Evolutionary conservation across 2,113 vertebrate genomes (phyloP), one percentile per base, ranked within the genome.

Genomic region (Spilogale gracilis): DNA sequence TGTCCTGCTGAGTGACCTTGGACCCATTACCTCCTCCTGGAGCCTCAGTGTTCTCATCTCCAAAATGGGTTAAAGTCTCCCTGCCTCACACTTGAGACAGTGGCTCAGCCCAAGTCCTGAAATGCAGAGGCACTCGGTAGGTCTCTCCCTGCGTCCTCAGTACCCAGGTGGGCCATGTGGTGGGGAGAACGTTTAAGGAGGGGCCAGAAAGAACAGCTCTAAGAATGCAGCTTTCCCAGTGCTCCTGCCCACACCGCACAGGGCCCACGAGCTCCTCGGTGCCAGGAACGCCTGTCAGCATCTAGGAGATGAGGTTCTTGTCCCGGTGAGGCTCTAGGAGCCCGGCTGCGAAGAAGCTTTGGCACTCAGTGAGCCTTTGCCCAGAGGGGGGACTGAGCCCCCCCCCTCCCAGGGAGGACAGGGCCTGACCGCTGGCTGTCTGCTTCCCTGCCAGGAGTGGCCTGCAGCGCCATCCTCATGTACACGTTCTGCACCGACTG

Each of bases 401-500:
- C 2, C 0, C 9, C 13, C 38, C 38, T 2, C 38, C 38, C 38
- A 0, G 9, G 43, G 60, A 63, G 45, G 65, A 3, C 38, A 0
- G 56, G 12, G 25, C 63, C 73, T 96, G 74, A 98, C 74, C 61
- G 2, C 6, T 9, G 60, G 16, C 48, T 13, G 0, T 38, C 43
- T 54, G 63, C 54, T n/a, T 21, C 27, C 0, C 84, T 6, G 11
- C 38, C 92, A 99, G 99, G 99, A 97, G 93, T 98, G 65, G 97
- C 97, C 56, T 99, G 99, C 98, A 99, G 99, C 0, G 78, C 98
- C 96, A 98, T 99, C 97, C 98, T 99, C 89, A 94, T 99, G 97
- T 99, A 99, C 98, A 99, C 99, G n/a, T 99, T 99, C 97, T 99
- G 99, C 97, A 99, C 99, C 2, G 99, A 99, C 91, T 99, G 99